A percentile compares a stretch with the other conserved stretches of the same genome.
phyloP scores from a whole-genome alignment of 1,140 invertebrate genomes.

The Heliconius eleuchia region DNA sequence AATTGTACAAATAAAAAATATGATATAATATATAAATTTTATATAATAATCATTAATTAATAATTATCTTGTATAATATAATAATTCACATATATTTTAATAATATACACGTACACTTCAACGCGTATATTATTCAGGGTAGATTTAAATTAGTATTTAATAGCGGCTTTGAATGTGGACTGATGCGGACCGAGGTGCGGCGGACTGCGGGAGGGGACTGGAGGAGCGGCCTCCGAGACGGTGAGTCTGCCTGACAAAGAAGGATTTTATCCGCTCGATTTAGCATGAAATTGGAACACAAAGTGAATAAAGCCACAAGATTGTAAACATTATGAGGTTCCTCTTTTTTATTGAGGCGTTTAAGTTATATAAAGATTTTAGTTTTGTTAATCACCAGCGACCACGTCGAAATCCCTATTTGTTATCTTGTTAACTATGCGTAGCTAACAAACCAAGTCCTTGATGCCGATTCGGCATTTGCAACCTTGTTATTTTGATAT shows the following conservation, averaged over 20 bases:
- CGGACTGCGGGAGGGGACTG: constrained; percentile 23
- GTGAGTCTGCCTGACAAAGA: constrained; percentile 77
- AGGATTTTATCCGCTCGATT: constrained; percentile 79
- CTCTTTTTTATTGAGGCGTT: constrained; percentile 76
- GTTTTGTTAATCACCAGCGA: constrained; percentile 72
- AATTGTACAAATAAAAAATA: constrained; percentile 26
- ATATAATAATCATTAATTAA: background rate
- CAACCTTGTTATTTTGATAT: constrained; percentile 66
- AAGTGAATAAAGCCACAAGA: constrained; percentile 81
- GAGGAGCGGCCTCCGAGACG: constrained; percentile 60
- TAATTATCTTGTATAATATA: background rate
- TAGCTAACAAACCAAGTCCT: constrained; percentile 71
- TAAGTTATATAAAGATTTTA: constrained; percentile 75
- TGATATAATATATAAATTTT: constrained; percentile 15
- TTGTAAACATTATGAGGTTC: constrained; percentile 80
- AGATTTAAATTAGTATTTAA: constrained; percentile 70
- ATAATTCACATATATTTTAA: constrained; percentile 54
- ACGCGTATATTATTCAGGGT: constrained; percentile 51
- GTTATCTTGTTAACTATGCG: constrained; percentile 79
- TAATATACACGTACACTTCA: constrained; percentile 60
- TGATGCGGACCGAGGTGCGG: constrained; percentile 40
- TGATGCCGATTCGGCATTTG: constrained; percentile 53
- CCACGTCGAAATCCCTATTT: constrained; percentile 64
- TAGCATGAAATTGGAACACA: constrained; percentile 81
- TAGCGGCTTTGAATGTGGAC: constrained; percentile 45